Evolutionary conservation across 1,140 invertebrate species (phyloP).

Genomic region (Drosophila ercepeae): DNA sequence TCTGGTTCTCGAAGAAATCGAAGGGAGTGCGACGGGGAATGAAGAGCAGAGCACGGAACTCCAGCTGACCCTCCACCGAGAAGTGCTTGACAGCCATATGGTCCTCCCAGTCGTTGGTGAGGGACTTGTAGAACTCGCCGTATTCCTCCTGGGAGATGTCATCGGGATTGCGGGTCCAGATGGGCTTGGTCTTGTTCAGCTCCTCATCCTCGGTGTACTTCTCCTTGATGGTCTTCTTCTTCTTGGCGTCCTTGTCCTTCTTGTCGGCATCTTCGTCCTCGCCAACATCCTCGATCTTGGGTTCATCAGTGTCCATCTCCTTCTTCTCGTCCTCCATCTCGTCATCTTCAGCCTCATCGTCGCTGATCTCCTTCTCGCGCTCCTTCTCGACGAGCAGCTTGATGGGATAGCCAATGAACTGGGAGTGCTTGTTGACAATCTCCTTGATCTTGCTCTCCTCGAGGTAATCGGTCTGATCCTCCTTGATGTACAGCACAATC

Average conservation of each 20-base stretch:
- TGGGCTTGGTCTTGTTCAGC: slow-evolving; percentile 99
- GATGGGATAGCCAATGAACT: slow-evolving; percentile 99
- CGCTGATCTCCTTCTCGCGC: slow-evolving; percentile 97
- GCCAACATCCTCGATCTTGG: slow-evolving; percentile 96
- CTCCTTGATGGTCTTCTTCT: slow-evolving; percentile 98
- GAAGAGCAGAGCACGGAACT: slow-evolving; percentile 98
- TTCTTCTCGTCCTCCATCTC: slow-evolving; percentile 88
- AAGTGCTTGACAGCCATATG: slow-evolving; percentile 99
- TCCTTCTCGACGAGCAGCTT: slow-evolving; percentile 97
- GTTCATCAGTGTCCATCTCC: slow-evolving; percentile 91
- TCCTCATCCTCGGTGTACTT: slow-evolving; percentile 99
- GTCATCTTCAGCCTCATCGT: slow-evolving; percentile 92
- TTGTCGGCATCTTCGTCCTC: slow-evolving; percentile 95
- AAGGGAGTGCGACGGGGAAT: slow-evolving; percentile 97
- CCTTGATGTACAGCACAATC: slow-evolving; percentile 95
- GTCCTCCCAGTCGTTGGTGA: slow-evolving; percentile 99
- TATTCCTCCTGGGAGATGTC: slow-evolving; percentile 99
- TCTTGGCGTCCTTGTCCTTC: slow-evolving; percentile 93
- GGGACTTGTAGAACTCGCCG: slow-evolving; percentile 99
- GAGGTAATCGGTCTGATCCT: slow-evolving; percentile 95
- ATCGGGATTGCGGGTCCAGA: slow-evolving; percentile 99
- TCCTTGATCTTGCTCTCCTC: slow-evolving; percentile 98
- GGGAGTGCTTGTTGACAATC: slow-evolving; percentile 99
- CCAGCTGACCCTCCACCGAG: slow-evolving; percentile 98
- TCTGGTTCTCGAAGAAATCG: slow-evolving; percentile 99